Evolutionary conservation across 1,140 invertebrate species (phyloP), one percentile per base, ranked within the genome.

Genomic region (Mylabris phalerata): DNA sequence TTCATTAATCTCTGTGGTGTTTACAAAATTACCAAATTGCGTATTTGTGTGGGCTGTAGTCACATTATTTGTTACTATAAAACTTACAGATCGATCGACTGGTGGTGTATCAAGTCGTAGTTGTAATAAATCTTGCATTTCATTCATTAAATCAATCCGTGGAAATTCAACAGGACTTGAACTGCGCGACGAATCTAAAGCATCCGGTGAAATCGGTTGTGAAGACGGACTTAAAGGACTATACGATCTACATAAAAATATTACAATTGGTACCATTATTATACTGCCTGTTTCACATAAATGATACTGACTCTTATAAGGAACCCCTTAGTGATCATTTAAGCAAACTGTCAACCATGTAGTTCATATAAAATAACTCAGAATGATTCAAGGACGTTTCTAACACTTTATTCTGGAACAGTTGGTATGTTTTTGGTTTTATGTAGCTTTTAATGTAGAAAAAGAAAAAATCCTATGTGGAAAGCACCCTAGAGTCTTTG

Each of bases 131-230:
- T 86, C 82, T 62, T 83, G 77, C 50, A 86, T 73, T 72, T 85
- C 84, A 48, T 80, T 79, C 82, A 86, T 82, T 44, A 86, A 71
- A 71, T 86, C 83, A 62, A 85, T 81, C 10, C 72, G 69, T n/a
- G 78, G 74, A 47, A 79, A 71, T 25, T 75, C 71, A 19, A 77
- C 60, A 57, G 73, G 72, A 48, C 71, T 75, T 9, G 69, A 71
- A 50, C 70, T 73, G 59, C 68, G 48, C 66, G 70, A 68, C 71
- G 75, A 73, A 49, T 79, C 78, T 2, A 75, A 62, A 25, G 74
- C 74, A 61, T 82, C 79, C 3, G 77, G 78, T 2, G 79, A 78
- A 55, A 75, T 73, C 6, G 77, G 76, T 24, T 67, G 68, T 9
- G 70, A 69, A 5, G 48, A 25, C 3, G 73, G 70, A 63, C 74